Evolutionary conservation across 2,113 vertebrate genomes (phyloP), one percentile per base, ranked within the genome.

Genomic region (Oriolus oriolus): DNA sequence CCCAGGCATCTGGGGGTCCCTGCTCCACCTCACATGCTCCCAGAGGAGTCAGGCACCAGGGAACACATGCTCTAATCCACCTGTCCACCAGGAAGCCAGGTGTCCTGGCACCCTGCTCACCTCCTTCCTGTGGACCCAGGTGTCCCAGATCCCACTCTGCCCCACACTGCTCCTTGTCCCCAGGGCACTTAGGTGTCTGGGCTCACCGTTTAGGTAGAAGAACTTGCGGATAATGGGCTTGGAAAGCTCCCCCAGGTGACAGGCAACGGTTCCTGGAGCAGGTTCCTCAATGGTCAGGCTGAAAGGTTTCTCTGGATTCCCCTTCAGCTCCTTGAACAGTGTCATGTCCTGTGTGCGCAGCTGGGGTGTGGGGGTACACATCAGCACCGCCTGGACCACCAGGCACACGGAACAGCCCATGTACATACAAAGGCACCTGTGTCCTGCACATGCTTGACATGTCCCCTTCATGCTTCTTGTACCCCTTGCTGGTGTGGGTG

Each of bases 161-260:
- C n/a, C 28, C 24, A 13, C 23, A 1, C 60, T 33, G 9, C 41
- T n/a, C 53, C n/a, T 35, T 56, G 53, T 3, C 45, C 42, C 60
- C 30, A 5, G 20, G n/a, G 45, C 26, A 27, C 59, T 45, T 59
- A 3, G 56, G 20, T 13, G 30, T 26, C 49, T 7, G 23, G 54
- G 19, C 84, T 4, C 66, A 97, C 95, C 95, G 0, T 91, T 97
- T 37, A 95, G 92, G 78, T 95, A 95, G 90, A 96, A 97, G 85
- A 76, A 97, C 82, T 93, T 97, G 90, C 90, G 92, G 65, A 30
- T 2, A n/a, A 96, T 7, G 12, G 90, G 88, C 22, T 87, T 49
- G 15, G 57, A 76, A 23, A 1, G 8, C 1, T 23, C 35, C 5
- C 94, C 92, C 57, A 93, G 49, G 3, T 0, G 4, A 56, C 96